Conservation (phyloP, 2,888 invertebrate species). For the Drosophila mimetica region DNA sequence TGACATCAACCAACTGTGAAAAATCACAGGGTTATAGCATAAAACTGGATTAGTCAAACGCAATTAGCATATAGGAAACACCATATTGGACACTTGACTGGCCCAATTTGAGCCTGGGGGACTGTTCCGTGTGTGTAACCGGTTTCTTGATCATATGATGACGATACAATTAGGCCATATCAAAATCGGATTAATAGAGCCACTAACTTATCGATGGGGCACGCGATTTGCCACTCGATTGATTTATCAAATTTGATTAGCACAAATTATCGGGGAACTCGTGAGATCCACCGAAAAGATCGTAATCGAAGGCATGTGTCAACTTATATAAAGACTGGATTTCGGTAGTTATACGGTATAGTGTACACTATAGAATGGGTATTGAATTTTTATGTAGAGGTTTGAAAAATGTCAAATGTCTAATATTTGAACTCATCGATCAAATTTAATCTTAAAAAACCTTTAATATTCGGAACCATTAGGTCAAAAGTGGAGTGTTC, state of each 20-base stretch:
- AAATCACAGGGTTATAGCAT: slow-evolving; percentile 17
- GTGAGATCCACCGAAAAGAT: slow-evolving; percentile 21
- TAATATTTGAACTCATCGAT: no score
- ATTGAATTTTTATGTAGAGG: background rate
- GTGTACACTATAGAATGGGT: background rate
- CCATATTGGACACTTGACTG: slow-evolving; percentile 18
- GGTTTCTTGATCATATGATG: slow-evolving; percentile 28
- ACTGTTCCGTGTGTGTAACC: background rate
- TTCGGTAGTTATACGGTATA: background rate
- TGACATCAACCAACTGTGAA: slow-evolving; percentile 47
- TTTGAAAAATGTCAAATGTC: no score
- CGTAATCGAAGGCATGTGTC: slow-evolving; percentile 47
- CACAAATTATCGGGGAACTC: slow-evolving; percentile 48
- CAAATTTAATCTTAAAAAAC: no score
- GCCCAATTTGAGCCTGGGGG: background rate
- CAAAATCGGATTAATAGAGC: slow-evolving; percentile 20
- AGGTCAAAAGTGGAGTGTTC: background rate
- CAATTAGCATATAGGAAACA: slow-evolving; percentile 7
- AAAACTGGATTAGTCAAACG: slow-evolving; percentile 2
- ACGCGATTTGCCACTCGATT: slow-evolving; percentile 31
- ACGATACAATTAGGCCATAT: background rate
- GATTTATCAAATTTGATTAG: slow-evolving; percentile 52
- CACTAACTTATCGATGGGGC: slow-evolving; percentile 16
- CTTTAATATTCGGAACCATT: background rate
- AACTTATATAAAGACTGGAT: slow-evolving; percentile 23